Evolutionary conservation across 1,140 invertebrate genomes (phyloP).

Genomic region (Oncopeltus fasciatus): DNA sequence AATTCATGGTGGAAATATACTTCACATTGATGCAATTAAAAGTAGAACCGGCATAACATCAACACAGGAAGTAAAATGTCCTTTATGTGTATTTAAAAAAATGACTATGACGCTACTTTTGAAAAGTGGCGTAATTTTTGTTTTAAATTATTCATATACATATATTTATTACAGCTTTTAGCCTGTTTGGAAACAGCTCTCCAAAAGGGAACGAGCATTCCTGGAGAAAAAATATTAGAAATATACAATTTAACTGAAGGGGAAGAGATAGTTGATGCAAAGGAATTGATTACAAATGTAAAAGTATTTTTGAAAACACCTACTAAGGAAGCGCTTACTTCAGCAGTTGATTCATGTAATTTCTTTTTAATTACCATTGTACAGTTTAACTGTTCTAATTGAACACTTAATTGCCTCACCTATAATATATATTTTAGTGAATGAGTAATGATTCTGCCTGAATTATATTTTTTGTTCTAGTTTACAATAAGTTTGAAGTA

Average conservation of each 20-base stretch:
- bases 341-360: background rate
- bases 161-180: background rate
- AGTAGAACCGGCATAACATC: background rate
- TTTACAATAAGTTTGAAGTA: too few relatives aligned
- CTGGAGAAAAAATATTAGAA: background rate
- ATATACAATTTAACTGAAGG: background rate
- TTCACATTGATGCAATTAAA: background rate
- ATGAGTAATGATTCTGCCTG: too few relatives aligned
- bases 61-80: background rate
- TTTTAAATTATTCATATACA: background rate
- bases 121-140: background rate
- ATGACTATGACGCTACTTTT: too few relatives aligned
- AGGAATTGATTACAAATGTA: background rate
- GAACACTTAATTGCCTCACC: too few relatives aligned
- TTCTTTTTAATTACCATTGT: too few relatives aligned
- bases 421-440: too few relatives aligned
- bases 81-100: background rate
- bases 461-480: too few relatives aligned
- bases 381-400: too few relatives aligned
- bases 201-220: background rate
- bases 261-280: background rate
- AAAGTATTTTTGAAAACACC: background rate
- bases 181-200: background rate
- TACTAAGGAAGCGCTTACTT: background rate
- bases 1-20: background rate